Evolutionary conservation across 2,113 vertebrate species (phyloP), one percentile per base, ranked within the genome.

Genomic region (Leucopsar rothschildi): DNA sequence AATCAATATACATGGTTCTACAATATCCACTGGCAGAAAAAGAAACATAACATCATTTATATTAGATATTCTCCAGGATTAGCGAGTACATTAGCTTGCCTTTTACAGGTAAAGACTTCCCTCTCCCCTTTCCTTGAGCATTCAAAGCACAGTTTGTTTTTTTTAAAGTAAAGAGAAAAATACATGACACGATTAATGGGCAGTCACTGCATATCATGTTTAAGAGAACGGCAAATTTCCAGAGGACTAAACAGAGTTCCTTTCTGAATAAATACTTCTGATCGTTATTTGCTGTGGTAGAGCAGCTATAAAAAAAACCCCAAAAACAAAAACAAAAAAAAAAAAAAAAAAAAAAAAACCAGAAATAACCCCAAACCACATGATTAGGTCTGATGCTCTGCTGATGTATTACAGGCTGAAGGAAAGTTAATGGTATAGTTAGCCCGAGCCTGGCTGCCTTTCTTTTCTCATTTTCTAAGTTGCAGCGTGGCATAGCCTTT

Each of bases 391-490:
- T 95, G 94, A 97, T 92, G 86, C 69, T 93, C 56, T 96, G 96
- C 61, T 97, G 97, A 97, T 96, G 61, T 88, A 95, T 92, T 83
- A 28, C 61, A 94, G 63, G 91, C 89, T 95, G 88, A 95, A 84
- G 39, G 64, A 94, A 96, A 97, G 96, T 95, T 98, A 97, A 98
- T 95, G 75, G 84, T 81, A 92, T 76, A 87, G 85, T 98, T 97
- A 96, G 75, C 53, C 81, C 35, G 10, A 89, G 61, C 52, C 73
- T 94, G 86, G 35, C 69, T 97, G 94, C 83, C 70, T 97, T 97
- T 97, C 86, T 95, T 92, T 97, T 95, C 93, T 96, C 87, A 96
- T 98, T 98, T 98, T 97, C 85, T 47, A 76, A 96, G 76, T 80
- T 90, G 88, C 84, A 94, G 82, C 59, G 57, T 96, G 92, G 83